Percentiles rank a stretch among this genome's conserved stretches.
Conservation (phyloP, 2,113 vertebrate genomes). For the Dromas ardeola region DNA sequence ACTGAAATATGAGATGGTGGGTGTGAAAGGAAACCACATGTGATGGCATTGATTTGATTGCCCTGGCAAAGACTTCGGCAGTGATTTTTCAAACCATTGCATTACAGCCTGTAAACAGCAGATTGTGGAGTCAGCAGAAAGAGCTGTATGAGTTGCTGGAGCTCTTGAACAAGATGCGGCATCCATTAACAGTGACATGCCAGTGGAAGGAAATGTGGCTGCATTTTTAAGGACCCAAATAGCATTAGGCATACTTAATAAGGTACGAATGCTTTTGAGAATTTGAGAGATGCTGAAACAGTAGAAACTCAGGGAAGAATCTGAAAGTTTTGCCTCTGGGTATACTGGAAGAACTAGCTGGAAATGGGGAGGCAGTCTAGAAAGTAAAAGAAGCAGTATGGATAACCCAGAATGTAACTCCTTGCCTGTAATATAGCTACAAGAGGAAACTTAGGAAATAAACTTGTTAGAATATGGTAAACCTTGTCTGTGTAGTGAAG, state of each 20-base stretch:
- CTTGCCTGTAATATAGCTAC: background rate
- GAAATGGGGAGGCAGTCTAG: background rate
- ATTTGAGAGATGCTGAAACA: background rate
- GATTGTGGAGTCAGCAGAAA: background rate
- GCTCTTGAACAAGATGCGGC: background rate
- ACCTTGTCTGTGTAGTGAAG: background rate
- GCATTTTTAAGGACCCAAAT: background rate
- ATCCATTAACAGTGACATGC: background rate
- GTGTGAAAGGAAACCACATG: background rate
- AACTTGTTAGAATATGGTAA: accelerated
- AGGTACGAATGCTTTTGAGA: background rate
- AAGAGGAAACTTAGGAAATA: background rate
- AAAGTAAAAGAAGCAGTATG: background rate
- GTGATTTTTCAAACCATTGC: background rate
- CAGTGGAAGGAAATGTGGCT: background rate
- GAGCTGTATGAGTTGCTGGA: background rate
- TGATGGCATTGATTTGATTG: background rate
- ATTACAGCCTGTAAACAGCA: background rate
- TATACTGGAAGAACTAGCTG: background rate
- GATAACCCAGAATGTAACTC: background rate
- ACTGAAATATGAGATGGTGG: background rate
- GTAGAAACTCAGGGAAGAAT: background rate
- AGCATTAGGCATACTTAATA: background rate
- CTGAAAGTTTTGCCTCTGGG: background rate
- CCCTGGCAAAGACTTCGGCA: background rate